Evolutionary conservation across 2,797 vertebrate species (phyloP).

Genomic region (Sebastes iracundus): DNA sequence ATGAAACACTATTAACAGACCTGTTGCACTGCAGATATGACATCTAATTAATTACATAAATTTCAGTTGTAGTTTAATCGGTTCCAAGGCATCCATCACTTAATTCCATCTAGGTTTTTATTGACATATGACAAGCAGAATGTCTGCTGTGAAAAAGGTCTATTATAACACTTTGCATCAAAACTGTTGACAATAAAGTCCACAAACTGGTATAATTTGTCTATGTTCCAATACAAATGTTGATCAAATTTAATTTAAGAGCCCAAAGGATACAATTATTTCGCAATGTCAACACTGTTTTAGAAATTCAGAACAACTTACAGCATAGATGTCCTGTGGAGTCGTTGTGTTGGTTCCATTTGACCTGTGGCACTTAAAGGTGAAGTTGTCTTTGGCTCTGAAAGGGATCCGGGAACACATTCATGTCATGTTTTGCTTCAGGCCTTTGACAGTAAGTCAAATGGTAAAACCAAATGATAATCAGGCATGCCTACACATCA

Average conservation of each 20-base stretch:
- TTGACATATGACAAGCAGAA: background rate
- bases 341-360: slow-evolving; percentile 98
- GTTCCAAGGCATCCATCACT: background rate
- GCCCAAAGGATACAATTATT: background rate
- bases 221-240: background rate
- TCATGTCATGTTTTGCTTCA: background rate
- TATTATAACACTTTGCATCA: too few species aligned
- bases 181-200: background rate
- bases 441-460: background rate
- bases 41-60: background rate
- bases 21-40: background rate
- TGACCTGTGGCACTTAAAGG: slow-evolving; percentile 98
- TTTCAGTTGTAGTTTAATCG: background rate
- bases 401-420: background rate
- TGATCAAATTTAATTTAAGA: background rate
- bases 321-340: slow-evolving; percentile 99
- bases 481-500: background rate
- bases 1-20: background rate
- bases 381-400: slow-evolving; percentile 99
- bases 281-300: background rate
- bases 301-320: slow-evolving; percentile 71
- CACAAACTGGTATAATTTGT: background rate
- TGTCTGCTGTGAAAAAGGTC: background rate
- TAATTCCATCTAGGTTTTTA: background rate
- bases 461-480: background rate